Conservation (phyloP, 2,888 invertebrate genomes). For the Erebia palarica region DNA sequence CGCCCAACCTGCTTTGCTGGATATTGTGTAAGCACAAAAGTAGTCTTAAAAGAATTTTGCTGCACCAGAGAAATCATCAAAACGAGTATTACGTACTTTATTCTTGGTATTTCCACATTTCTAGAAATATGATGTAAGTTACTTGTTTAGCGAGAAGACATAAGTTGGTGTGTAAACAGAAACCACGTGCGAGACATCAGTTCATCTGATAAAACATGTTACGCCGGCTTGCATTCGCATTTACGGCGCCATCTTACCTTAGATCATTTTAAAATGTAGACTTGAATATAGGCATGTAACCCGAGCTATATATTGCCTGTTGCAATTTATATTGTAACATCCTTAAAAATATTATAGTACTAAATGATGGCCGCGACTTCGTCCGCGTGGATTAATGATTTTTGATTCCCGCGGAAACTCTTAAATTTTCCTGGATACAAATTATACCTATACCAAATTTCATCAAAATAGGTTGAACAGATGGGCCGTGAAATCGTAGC, state of each 20-base stretch:
- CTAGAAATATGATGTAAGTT: conserved; percentile 7
- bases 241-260: background rate
- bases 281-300: background rate
- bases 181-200: conserved; percentile 11
- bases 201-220: conserved; percentile 4
- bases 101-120: background rate
- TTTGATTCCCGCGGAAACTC: too few species aligned
- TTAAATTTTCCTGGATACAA: too few species aligned
- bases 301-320: background rate
- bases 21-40: too few species aligned
- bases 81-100: background rate
- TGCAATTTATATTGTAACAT: too few species aligned
- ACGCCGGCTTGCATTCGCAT: background rate
- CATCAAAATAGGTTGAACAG: too few species aligned
- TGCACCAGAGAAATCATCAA: background rate
- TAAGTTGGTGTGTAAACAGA: background rate
- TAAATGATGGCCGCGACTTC: too few species aligned
- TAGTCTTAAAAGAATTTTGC: background rate
- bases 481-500: too few species aligned
- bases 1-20: too few species aligned
- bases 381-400: too few species aligned
- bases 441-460: too few species aligned
- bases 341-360: too few species aligned
- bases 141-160: background rate
- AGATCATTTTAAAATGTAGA: conserved; percentile 8